These are phyloP conservation scores for Lateolabrax maculatus DNA, from an alignment of 2,797 vertebrate species.

Conservation along the genomic window DNA sequence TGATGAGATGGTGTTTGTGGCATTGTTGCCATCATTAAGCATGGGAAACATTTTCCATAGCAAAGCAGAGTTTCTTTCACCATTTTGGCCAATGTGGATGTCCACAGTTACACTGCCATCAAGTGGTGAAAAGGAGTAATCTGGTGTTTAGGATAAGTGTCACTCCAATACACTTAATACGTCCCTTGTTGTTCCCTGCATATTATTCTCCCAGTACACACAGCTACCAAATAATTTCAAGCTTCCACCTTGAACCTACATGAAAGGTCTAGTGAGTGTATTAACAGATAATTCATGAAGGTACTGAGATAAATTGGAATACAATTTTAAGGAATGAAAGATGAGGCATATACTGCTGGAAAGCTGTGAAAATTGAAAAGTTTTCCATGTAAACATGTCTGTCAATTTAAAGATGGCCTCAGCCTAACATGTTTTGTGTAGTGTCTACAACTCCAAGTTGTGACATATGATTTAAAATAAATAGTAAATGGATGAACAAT, in stretches of 20 bases:
- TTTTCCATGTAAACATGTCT: not conserved
- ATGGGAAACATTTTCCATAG: constrained; percentile 10
- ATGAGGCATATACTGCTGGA: not conserved
- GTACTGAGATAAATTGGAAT: not conserved
- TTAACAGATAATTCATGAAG: not conserved
- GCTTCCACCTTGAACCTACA: not conserved
- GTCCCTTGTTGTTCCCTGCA: not conserved
- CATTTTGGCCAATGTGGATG: constrained; percentile 35
- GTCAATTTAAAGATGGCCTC: not conserved
- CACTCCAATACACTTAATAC: not conserved
- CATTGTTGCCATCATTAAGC: not conserved
- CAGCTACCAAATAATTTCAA: not conserved
- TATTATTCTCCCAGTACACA: not conserved
- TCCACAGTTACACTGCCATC: constrained; percentile 79
- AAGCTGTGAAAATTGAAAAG: not conserved
- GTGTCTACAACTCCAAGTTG: not conserved
- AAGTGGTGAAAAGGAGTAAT: constrained; percentile 65
- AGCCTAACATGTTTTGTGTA: not conserved
- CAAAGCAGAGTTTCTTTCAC: constrained; percentile 23
- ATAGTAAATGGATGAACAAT: not conserved
- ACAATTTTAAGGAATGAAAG: not conserved
- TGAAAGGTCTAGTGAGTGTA: not conserved
- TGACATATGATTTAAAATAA: not conserved
- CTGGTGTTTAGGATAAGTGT: constrained; percentile 2
- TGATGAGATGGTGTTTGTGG: not conserved